Percentiles rank a stretch among this genome's conserved stretches.
Conservation (phyloP, 2,113 vertebrate genomes). For the Fulica atra region DNA sequence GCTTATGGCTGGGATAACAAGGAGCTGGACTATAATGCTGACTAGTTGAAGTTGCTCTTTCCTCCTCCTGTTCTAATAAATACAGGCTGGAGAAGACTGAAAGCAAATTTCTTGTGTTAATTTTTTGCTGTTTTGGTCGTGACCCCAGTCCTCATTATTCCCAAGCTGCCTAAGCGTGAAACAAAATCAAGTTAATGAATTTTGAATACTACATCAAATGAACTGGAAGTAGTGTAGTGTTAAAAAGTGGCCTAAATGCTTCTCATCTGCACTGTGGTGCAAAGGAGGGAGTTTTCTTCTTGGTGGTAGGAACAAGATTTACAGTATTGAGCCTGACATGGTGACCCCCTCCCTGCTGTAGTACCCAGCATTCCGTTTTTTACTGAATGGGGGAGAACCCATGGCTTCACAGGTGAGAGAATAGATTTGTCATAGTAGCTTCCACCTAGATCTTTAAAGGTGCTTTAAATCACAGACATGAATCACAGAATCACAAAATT, state of each 20-base stretch:
- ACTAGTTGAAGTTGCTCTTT: background rate
- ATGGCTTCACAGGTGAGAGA: background rate
- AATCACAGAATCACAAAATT: background rate
- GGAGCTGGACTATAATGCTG: background rate
- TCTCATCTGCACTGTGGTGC: background rate
- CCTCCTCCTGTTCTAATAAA: background rate
- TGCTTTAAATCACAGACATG: background rate
- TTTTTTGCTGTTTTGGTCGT: background rate
- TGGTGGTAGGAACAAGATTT: background rate
- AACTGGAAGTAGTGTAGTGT: background rate
- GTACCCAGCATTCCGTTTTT: background rate
- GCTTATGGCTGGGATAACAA: fast-evolving
- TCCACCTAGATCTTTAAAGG: background rate
- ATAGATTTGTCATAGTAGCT: background rate
- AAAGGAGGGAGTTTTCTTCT: background rate
- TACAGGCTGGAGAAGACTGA: background rate
- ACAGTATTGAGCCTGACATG: background rate
- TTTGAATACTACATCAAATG: slow-evolving; percentile 11
- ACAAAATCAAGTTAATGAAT: slow-evolving; percentile 62
- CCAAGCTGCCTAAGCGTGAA: slow-evolving; percentile 20
- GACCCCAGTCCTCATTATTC: slow-evolving; percentile 31
- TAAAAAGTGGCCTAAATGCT: slow-evolving; percentile 26
- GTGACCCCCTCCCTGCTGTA: background rate
- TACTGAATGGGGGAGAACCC: background rate
- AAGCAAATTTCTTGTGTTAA: background rate